Conservation (phyloP, 2,113 vertebrate genomes). For the Cynocephalus volans region DNA sequence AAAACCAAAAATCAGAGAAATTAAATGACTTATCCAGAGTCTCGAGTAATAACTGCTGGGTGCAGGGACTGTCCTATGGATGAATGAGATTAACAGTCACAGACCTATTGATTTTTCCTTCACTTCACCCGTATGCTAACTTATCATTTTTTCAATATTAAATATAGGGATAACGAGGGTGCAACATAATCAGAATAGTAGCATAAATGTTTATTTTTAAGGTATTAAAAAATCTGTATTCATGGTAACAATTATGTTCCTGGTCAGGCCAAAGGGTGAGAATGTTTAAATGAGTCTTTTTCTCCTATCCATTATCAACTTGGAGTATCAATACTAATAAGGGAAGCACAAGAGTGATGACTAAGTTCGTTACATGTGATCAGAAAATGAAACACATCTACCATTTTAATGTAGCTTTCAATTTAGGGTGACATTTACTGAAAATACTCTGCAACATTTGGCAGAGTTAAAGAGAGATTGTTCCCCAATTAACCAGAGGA, state of each 20-base stretch:
- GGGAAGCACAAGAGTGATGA: constrained; percentile 81
- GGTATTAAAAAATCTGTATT: constrained; percentile 64
- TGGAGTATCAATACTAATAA: constrained; percentile 90
- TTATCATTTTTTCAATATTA: constrained; percentile 21
- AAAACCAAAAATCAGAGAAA: constrained; percentile 44
- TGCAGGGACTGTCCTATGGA: neutral
- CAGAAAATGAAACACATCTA: constrained; percentile 89
- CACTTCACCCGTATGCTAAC: neutral
- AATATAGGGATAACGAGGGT: constrained; percentile 56
- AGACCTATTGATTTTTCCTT: neutral
- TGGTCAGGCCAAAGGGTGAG: constrained; percentile 88
- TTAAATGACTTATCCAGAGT: neutral
- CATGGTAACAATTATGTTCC: constrained; percentile 86
- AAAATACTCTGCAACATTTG: constrained; percentile 90
- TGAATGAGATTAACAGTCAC: neutral
- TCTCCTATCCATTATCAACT: constrained; percentile 82
- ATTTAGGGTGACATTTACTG: constrained; percentile 96
- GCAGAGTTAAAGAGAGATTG: constrained; percentile 89
- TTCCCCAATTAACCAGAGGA: constrained; percentile 95
- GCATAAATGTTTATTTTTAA: constrained; percentile 69
- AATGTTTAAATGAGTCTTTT: constrained; percentile 87
- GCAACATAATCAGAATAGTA: constrained; percentile 28
- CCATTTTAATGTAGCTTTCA: constrained; percentile 89
- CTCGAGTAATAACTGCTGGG: neutral
- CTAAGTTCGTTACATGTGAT: constrained; percentile 84